These are phyloP conservation scores for Antechinus flavipes DNA, from an alignment of 2,113 vertebrate genomes.

Conservation along the genomic window DNA sequence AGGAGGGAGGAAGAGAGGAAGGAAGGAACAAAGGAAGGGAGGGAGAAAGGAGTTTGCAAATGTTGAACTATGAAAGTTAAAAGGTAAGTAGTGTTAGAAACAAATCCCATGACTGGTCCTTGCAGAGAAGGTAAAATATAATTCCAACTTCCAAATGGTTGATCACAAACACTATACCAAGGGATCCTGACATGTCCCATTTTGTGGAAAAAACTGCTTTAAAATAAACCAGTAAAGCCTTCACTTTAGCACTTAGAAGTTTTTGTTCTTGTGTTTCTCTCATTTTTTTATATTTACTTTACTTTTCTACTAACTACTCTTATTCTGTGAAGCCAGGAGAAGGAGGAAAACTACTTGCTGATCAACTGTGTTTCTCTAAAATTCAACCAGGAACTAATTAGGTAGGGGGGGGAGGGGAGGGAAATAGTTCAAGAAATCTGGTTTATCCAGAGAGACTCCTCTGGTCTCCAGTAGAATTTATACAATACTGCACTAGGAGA, in stretches of 20 bases:
- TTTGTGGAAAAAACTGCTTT: not conserved
- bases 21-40: no score
- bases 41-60: not conserved
- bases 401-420: not conserved
- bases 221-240: conserved; percentile 80
- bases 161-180: not conserved
- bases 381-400: not conserved
- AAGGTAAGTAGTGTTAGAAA: not conserved
- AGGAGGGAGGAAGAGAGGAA: no score
- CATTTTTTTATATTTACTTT: conserved; percentile 78
- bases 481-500: rapidly evolving
- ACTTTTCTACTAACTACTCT: conserved; percentile 82
- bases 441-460: not conserved
- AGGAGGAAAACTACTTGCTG: conserved; percentile 13
- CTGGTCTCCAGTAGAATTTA: not conserved
- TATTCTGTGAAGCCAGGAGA: conserved; percentile 61
- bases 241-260: conserved; percentile 81
- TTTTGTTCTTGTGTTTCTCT: conserved; percentile 77
- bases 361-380: conserved; percentile 37
- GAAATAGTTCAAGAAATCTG: not conserved
- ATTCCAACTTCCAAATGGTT: not conserved
- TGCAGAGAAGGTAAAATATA: no score
- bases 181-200: not conserved
- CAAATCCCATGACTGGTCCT: no score
- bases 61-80: not conserved